Base-by-base conservation (phyloP, 2,113 vertebrate genomes). In the Poeciliopsis turrubarensis region DNA sequence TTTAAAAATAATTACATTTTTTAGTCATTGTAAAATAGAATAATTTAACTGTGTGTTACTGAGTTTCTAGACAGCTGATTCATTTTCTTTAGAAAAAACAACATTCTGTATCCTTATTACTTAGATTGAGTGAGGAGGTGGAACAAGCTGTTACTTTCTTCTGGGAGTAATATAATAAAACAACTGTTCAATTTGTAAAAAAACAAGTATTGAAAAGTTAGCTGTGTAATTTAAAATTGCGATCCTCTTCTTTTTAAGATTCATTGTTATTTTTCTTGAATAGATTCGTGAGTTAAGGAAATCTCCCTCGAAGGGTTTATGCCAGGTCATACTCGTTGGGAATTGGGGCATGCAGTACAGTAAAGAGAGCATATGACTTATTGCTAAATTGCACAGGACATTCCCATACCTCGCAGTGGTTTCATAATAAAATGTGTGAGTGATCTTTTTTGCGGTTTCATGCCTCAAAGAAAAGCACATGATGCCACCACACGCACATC, bases 321-420 rank as follows among this genome's bases (percentile, higher is more conserved):
- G 13, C 26, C 29, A 51, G 75, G 80, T 85, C 91, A 82, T 68
- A 25, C 68, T 70, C 68, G 70, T 73, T 79, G 70, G 80, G 80
- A 89, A 91, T 39, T 86, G 83, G 76, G 62, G 65, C 76, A 68
- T 4, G 3, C 32, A 27, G 54, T 80, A 85, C 83, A 88, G 85
- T 90, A 67, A 83, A 79, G 34, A 75, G 63, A 87, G 76, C 84
- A 84, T 77, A 79, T 92, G 90, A 91, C 87, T 90, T 83, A 69
- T 75, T 85, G 81, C 65, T 62, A 67, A 71, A 75, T 75, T 72
- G 62, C 70, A 51, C 65, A 70, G 72, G 87, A 81, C 78, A 80
- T 83, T 80, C 78, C 81, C 71, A 66, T 78, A 88, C 64, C 77
- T 78, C 75, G 0, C 68, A 72, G 68, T 68, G 71, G 62, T 90